Evolutionary conservation across 2,113 vertebrate species (phyloP).

Genomic region (Xenopus tropicalis): UCB_Xtro_10.0 CM004452.2:46981001-46981500

Average conservation of each 20-base stretch:
- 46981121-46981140: constrained; percentile 58
- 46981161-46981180: constrained; percentile 57
- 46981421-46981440: no score
- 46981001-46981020: constrained; percentile 73
- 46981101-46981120: constrained; percentile 53
- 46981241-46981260: constrained; percentile 44
- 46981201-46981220: constrained; percentile 63
- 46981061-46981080: no score
- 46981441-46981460: constrained; percentile 44
- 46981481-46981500: constrained; percentile 69
- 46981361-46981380: constrained; percentile 31
- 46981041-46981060: constrained; percentile 47
- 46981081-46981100: no score
- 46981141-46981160: constrained; percentile 66
- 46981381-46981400: not conserved
- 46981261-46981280: not conserved
- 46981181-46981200: constrained; percentile 63
- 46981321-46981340: constrained; percentile 28
- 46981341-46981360: constrained; percentile 84
- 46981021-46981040: constrained; percentile 63
- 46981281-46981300: no score
- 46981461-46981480: constrained; percentile 67
- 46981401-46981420: constrained; percentile 21
- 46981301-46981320: no score
- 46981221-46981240: constrained; percentile 47